Evolutionary conservation across 2,888 invertebrate species (phyloP).

Genomic region (Graphium colonna): DNA sequence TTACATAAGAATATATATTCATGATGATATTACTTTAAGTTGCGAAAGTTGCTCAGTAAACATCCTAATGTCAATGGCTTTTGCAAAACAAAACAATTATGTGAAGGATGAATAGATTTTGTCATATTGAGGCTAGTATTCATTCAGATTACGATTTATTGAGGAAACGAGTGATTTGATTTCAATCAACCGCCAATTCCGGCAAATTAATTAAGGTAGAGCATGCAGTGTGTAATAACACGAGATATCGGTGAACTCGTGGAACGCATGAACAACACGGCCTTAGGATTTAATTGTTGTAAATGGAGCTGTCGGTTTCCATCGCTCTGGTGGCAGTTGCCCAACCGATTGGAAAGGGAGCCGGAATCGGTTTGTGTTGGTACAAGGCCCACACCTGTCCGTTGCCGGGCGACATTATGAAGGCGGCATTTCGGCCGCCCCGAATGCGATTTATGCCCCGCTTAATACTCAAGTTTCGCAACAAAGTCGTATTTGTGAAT

Average conservation of each 20-base stretch:
- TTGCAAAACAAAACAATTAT: too few species aligned
- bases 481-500: neutral
- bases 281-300: conserved; percentile 41
- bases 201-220: neutral
- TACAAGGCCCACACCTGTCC: conserved; percentile 56
- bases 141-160: neutral
- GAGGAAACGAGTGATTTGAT: neutral
- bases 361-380: conserved; percentile 55
- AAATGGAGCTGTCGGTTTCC: conserved; percentile 41
- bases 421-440: conserved; percentile 25
- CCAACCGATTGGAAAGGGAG: conserved; percentile 65
- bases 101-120: too few species aligned
- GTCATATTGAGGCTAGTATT: neutral
- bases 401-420: conserved; percentile 44
- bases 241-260: neutral
- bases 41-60: too few species aligned
- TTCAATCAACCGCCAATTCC: neutral
- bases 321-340: conserved; percentile 29
- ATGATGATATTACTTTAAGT: too few species aligned
- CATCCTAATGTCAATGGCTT: too few species aligned
- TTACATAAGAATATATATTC: too few species aligned
- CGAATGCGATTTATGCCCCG: conserved; percentile 18
- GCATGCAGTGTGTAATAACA: neutral
- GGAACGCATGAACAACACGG: conserved; percentile 11
- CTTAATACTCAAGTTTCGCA: conserved; percentile 12